A percentile compares a stretch with the other conserved stretches of the same genome.
Conservation (phyloP, 2,888 invertebrate genomes). For the Lysandra bellargus region DNA sequence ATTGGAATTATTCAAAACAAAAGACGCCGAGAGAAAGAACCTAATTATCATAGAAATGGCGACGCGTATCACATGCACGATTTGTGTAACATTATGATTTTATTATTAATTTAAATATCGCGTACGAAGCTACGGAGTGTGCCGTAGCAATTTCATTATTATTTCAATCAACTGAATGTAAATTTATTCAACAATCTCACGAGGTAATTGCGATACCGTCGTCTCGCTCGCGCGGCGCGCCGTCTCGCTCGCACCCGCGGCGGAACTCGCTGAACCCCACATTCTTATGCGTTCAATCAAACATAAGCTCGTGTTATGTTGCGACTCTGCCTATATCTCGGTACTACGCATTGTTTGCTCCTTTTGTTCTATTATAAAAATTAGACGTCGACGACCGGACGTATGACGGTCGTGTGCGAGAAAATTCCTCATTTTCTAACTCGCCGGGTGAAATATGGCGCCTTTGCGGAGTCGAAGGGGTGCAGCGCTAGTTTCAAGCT, state of each 20-base stretch:
- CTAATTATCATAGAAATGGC: constrained; percentile 71
- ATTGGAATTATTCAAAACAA: constrained; percentile 55
- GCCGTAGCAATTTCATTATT: constrained; percentile 80
- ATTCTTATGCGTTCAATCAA: constrained; percentile 79
- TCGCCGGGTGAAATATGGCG: constrained; percentile 35
- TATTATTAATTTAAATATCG: constrained; percentile 80
- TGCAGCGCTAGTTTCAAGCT: constrained; percentile 24
- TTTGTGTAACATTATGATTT: constrained; percentile 76
- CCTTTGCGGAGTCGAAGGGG: constrained; percentile 32
- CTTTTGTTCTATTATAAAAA: constrained; percentile 66
- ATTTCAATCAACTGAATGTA: constrained; percentile 81
- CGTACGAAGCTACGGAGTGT: constrained; percentile 70
- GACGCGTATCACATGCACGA: constrained; percentile 59
- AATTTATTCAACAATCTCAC: constrained; percentile 81
- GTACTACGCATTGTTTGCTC: constrained; percentile 57
- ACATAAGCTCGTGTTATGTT: constrained; percentile 60
- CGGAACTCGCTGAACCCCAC: constrained; percentile 60
- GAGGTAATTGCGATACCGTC: constrained; percentile 74
- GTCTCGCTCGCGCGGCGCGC: constrained; percentile 52
- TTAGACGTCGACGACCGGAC: constrained; percentile 52
- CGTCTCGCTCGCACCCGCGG: constrained; percentile 49
- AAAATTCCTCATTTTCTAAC: constrained; percentile 42
- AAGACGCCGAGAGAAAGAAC: constrained; percentile 53
- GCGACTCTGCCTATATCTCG: constrained; percentile 55
- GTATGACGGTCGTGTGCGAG: constrained; percentile 38